Evolutionary conservation across 2,113 vertebrate species (phyloP).

Genomic region (Limanda limanda): DNA sequence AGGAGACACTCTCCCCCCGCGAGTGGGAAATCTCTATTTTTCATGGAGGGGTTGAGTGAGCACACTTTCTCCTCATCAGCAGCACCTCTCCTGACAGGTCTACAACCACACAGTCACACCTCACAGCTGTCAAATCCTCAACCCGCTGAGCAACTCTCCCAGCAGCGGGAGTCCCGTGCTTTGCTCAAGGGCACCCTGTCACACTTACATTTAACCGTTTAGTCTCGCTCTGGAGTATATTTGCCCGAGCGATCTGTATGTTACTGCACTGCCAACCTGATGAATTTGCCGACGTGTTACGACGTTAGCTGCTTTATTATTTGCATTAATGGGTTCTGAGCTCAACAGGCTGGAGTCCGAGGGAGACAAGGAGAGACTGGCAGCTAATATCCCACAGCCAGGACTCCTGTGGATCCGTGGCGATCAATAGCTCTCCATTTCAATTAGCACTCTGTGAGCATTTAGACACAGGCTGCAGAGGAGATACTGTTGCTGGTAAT

Average conservation of each 20-base stretch:
- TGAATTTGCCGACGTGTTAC: slow-evolving; percentile 39
- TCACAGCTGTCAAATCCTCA: slow-evolving; percentile 55
- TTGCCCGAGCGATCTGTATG: slow-evolving; percentile 7
- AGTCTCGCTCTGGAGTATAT: not conserved
- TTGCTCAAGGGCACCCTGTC: slow-evolving; percentile 52
- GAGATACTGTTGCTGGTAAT: slow-evolving; percentile 79
- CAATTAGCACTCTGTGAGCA: slow-evolving; percentile 80
- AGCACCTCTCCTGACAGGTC: slow-evolving; percentile 64
- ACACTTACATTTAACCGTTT: slow-evolving; percentile 12
- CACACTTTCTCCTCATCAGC: slow-evolving; percentile 59
- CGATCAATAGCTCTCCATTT: slow-evolving; percentile 83
- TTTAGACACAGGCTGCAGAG: slow-evolving; percentile 78
- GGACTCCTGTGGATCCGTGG: slow-evolving; percentile 64
- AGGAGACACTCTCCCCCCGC: slow-evolving; percentile 47
- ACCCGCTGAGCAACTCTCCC: slow-evolving; percentile 50
- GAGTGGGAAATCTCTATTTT: slow-evolving; percentile 68
- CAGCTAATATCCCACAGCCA: slow-evolving; percentile 54
- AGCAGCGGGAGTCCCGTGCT: slow-evolving; percentile 39
- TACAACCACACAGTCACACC: slow-evolving; percentile 60
- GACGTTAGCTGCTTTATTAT: slow-evolving; percentile 52
- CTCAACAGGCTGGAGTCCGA: slow-evolving; percentile 65
- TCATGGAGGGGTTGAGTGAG: slow-evolving; percentile 53
- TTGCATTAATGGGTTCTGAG: slow-evolving; percentile 59
- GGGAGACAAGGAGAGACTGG: slow-evolving; percentile 50
- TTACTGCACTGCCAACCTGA: not conserved